Evolutionary conservation across 2,113 vertebrate species (phyloP).

Genomic region (Neolamprologus cancellatus): DNA sequence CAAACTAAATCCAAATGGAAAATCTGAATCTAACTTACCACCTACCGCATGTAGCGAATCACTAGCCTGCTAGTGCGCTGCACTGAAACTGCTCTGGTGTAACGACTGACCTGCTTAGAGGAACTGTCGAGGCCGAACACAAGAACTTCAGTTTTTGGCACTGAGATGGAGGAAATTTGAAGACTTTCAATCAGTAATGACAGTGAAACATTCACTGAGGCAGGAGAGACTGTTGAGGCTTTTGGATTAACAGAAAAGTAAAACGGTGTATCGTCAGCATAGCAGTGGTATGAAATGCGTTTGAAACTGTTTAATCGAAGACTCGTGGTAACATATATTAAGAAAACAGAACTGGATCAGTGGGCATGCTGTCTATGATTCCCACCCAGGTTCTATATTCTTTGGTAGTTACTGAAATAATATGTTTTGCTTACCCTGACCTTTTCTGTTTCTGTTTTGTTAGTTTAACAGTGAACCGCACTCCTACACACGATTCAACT

Average conservation of each 20-base stretch:
- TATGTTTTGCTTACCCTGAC: not conserved
- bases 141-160: not conserved
- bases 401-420: not conserved
- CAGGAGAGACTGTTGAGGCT: not conserved
- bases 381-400: not conserved
- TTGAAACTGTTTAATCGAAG: not conserved
- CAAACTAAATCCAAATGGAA: not conserved
- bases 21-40: not conserved
- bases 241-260: not conserved
- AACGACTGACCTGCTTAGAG: not conserved
- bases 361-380: not conserved
- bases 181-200: not conserved
- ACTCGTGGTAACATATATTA: not conserved
- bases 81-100: not conserved
- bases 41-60: not conserved
- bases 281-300: not conserved
- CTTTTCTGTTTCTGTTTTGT: not conserved
- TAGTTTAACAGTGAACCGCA: conserved; percentile 76
- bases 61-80: not conserved
- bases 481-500: conserved; percentile 88
- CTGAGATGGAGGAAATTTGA: not conserved
- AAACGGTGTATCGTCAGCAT: not conserved
- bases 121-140: not conserved
- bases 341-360: not conserved
- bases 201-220: not conserved